Evolutionary conservation across 2,888 invertebrate species (phyloP), one percentile per base, ranked within the genome.

Genomic region (Mythimna impura): DNA sequence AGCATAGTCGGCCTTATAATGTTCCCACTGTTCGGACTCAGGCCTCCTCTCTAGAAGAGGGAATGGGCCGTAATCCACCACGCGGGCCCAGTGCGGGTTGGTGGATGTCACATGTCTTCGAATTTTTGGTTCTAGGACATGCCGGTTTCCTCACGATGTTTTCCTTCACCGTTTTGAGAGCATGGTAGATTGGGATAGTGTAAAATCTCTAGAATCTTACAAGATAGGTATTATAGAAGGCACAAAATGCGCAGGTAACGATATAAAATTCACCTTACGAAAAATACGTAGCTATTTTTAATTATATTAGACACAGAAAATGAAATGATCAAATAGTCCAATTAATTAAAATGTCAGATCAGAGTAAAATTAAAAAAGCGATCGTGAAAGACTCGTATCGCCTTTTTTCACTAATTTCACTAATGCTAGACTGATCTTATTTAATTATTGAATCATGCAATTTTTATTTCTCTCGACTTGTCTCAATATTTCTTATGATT

Each of bases 401-500:
- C 12, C 17, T 81, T 62, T 78, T 73, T 80, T 70, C n/a, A 73
- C 82, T 82, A 78, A 64, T 60, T 58, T 64, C 62, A 52, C 47
- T 47, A 47, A 47, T 47, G 47, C 47, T 47, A 47, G 50, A 57
- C 60, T 20, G 55, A 66, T 50, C 69, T 73, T 60, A 80, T 66
- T 58, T 58, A 60, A 63, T 82, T 69, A 78, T 78, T 73, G 43
- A 70, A 75, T 73, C n/a, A 73, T 60, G 14, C 12, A 34, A 73
- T 60, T 78, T 76, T 75, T 67, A 71, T 75, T 77, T 58, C 62
- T 72, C 66, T 64, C 10, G 43, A n/a, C 22, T 30, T 58, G 9
- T 43, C 4, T 22, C 0, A 65, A 1, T 12, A 12, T 61, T 64
- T 25, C 9, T 47, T 50, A 14, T 62, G 10, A 40, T 52, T 71